phyloP scores from a whole-genome alignment of 2,113 vertebrate species.

The Mesitornis unicolor region DNA sequence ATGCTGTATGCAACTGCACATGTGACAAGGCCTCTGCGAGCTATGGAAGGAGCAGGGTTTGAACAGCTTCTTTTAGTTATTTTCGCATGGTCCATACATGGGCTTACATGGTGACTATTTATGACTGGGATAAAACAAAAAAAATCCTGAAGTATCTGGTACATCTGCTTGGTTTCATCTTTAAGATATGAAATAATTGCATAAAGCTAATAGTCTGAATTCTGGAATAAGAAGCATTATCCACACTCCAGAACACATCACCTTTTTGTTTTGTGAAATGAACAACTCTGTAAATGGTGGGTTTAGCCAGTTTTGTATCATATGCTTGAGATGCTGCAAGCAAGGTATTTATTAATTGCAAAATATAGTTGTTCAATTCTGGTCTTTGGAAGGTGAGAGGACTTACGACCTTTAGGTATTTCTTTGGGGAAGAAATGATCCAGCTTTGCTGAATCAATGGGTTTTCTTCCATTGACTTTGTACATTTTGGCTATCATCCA shows the following conservation, averaged over 20 bases:
- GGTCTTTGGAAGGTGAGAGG: background rate
- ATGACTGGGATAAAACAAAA: background rate
- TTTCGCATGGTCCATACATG: background rate
- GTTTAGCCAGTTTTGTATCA: background rate
- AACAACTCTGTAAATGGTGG: background rate
- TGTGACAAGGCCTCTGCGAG: background rate
- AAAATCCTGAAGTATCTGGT: background rate
- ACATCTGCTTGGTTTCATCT: background rate
- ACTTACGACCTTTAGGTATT: background rate
- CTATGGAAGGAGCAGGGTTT: background rate
- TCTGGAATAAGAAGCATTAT: background rate
- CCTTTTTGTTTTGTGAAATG: background rate
- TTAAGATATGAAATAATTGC: background rate
- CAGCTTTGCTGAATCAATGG: background rate
- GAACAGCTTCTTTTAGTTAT: background rate
- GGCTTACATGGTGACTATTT: background rate
- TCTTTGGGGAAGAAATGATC: background rate
- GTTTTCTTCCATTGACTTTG: background rate
- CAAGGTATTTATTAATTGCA: background rate
- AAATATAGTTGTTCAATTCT: background rate
- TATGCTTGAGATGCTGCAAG: background rate
- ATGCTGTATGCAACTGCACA: background rate
- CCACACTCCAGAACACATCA: background rate
- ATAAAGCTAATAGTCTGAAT: background rate
- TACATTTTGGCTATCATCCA: background rate